phyloP scores from a whole-genome alignment of 1,140 invertebrate species.

The Drosophila kohkoa region DNA sequence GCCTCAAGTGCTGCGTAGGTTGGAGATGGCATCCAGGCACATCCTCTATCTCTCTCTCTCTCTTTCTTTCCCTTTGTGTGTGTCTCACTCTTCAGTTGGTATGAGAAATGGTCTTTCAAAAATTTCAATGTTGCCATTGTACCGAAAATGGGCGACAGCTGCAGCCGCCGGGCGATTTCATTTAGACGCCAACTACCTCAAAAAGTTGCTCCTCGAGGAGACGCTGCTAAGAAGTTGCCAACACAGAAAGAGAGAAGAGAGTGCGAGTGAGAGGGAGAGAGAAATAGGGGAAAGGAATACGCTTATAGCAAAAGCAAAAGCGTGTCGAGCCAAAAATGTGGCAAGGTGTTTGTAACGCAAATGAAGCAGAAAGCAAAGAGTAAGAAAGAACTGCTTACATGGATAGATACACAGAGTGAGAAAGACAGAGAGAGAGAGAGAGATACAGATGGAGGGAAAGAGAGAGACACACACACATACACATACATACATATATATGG shows the following conservation, averaged over 20 bases:
- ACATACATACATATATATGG: neutral
- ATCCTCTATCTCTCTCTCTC: constrained; percentile 10
- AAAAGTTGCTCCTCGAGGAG: neutral
- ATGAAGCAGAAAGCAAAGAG: constrained; percentile 51
- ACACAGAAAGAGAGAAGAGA: neutral
- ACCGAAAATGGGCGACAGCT: constrained; percentile 50
- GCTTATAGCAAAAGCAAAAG: constrained; percentile 68
- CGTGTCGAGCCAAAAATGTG: constrained; percentile 65
- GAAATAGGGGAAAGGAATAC: constrained; percentile 28
- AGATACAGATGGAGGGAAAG: neutral
- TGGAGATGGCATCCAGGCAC: constrained; percentile 17
- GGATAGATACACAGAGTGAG: constrained; percentile 7
- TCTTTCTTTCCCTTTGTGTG: neutral
- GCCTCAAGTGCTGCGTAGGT: constrained; percentile 36
- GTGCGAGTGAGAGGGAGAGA: neutral
- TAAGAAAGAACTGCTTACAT: constrained; percentile 33
- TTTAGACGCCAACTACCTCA: constrained; percentile 40
- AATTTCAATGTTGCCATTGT: constrained; percentile 50
- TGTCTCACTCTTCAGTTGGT: constrained; percentile 9
- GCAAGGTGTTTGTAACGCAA: constrained; percentile 71
- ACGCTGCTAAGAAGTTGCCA: neutral
- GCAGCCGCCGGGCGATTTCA: constrained; percentile 51
- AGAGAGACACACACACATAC: neutral
- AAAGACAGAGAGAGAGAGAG: too few relatives aligned
- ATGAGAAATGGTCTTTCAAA: constrained; percentile 71